Evolutionary conservation across 2,113 vertebrate species (phyloP).

Genomic region (Microtus oregoni): DNA sequence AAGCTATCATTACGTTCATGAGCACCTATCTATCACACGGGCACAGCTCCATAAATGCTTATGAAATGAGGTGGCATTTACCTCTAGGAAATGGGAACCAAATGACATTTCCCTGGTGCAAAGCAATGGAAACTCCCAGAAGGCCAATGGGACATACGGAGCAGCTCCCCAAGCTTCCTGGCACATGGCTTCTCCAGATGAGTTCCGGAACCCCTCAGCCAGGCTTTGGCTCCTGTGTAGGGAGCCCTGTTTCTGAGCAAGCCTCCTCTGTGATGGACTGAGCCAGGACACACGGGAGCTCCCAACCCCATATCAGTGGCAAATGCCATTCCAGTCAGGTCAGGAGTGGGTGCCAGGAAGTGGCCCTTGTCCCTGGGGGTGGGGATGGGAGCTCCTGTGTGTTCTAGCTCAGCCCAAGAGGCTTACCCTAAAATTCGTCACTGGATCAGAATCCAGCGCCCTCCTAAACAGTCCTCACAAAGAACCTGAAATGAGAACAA

Average conservation of each 20-base stretch:
- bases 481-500: background rate
- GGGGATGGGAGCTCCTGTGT: background rate
- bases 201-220: background rate
- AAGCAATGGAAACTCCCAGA: background rate
- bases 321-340: background rate
- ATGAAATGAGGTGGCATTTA: conserved; percentile 45
- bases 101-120: background rate
- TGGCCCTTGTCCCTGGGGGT: background rate
- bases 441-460: background rate
- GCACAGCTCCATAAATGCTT: conserved; percentile 55
- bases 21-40: conserved; percentile 45
- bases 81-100: conserved; percentile 57
- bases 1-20: conserved; percentile 53
- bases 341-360: background rate
- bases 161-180: no score
- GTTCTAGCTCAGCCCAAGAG: background rate
- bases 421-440: background rate
- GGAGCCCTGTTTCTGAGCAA: background rate
- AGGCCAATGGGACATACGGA: background rate
- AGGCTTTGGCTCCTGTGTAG: background rate
- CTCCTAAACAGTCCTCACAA: background rate
- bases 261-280: background rate
- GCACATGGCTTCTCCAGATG: background rate
- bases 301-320: background rate
- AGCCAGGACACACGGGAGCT: background rate